Base-by-base conservation (phyloP, 2,113 vertebrate species). In the Tursiops truncatus region DNA sequence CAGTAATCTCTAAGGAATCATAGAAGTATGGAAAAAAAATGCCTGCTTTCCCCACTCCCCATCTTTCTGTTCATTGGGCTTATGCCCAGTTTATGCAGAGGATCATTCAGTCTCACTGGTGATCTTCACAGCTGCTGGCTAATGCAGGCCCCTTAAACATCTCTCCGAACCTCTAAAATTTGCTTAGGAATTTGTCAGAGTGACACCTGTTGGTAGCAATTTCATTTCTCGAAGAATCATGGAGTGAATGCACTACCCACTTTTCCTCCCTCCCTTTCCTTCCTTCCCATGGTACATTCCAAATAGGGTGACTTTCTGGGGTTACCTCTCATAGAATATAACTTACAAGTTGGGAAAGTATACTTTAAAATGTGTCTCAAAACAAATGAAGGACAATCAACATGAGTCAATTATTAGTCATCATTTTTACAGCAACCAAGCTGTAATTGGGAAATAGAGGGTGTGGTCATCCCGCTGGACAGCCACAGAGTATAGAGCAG, bases 151-250 rank as follows among this genome's bases (percentile, higher is more conserved):
- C 74, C 86, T 92, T 70, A 79, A 63, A 86, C 25, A 36, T 82
- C 62, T 85, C 82, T 70, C 91, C 47, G 60, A 87, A 70, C 53
- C 70, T 97, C 38, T 73, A 74, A 80, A 90, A 80, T 89, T 67
- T 80, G 73, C 73, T 91, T 36, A 71, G 86, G 63, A 79, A 93
- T 90, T 93, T 93, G 74, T 95, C 87, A 80, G 79, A 56, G 15
- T 89, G 73, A 89, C 36, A 71, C 15, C 1, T 23, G 11, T 47
- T 92, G 62, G 68, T 86, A 97, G 41, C 31, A 73, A 20, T 91
- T 63, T 65, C 2, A n/a, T 38, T 89, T 92, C 36, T 47, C 73
- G 14, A 53, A 83, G 83, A 94, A 74, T 20, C 62, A 10, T 11
- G 6, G 50, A 23, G 33, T 31, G 31, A 92, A 58, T 14, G 3